phyloP scores from a whole-genome alignment of 1,140 invertebrate species.

The Papilio polytes region DNA sequence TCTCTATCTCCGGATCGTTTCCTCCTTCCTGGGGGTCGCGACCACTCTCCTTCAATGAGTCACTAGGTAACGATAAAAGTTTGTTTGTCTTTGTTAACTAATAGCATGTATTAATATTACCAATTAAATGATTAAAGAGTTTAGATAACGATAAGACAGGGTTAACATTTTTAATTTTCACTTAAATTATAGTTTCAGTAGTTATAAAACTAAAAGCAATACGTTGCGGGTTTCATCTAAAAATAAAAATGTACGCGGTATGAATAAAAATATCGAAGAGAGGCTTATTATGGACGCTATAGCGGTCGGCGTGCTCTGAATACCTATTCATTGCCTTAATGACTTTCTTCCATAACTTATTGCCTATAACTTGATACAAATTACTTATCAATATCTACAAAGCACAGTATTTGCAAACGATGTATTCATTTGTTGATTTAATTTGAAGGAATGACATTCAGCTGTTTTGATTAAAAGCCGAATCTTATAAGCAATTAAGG shows the following conservation, averaged over 20 bases:
- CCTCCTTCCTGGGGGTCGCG: too few species aligned
- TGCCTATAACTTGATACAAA: conserved; percentile 19
- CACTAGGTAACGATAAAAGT: too few species aligned
- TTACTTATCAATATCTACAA: neutral
- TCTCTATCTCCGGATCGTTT: too few species aligned
- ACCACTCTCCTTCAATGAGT: too few species aligned
- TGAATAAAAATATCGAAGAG: conserved; percentile 63
- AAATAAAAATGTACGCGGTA: conserved; percentile 65
- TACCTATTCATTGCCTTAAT: conserved; percentile 58
- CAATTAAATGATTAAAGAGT: neutral
- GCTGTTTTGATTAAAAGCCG: too few species aligned
- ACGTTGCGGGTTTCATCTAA: conserved; percentile 53
- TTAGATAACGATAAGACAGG: neutral
- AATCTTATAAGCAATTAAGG: too few species aligned
- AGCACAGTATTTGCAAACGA: neutral
- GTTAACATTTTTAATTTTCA: neutral
- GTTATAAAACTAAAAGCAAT: conserved; percentile 43
- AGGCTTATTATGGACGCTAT: conserved; percentile 70
- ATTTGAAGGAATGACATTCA: too few species aligned
- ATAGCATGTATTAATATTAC: neutral
- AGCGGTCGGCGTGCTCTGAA: conserved; percentile 59
- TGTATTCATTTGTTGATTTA: neutral
- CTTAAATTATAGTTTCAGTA: conserved; percentile 45
- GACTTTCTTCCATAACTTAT: conserved; percentile 39
- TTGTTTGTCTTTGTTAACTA: too few species aligned